These are phyloP conservation scores for Gonioctena quinquepunctata DNA, from an alignment of 1,140 invertebrate genomes.

Conservation along the genomic window DNA sequence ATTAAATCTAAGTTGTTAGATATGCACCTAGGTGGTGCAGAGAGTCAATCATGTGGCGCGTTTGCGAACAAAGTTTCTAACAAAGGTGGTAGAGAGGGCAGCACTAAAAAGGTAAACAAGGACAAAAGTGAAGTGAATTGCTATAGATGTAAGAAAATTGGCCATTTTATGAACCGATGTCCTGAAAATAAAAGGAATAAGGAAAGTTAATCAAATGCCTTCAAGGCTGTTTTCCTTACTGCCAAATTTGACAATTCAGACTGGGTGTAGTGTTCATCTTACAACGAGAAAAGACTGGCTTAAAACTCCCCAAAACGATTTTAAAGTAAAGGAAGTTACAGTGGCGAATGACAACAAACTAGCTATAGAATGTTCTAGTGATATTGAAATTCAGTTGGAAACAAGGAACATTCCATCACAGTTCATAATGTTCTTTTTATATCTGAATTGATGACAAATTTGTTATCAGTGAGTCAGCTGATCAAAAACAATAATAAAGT, in stretches of 20 bases:
- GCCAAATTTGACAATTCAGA: conserved; percentile 27
- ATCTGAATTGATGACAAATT: conserved; percentile 36
- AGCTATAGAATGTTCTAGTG: background rate
- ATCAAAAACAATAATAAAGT: conserved; percentile 33
- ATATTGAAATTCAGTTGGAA: background rate
- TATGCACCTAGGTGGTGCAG: background rate
- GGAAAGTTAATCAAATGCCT: background rate
- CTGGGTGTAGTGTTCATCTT: conserved; percentile 33
- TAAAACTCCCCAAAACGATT: background rate
- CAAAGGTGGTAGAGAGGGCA: conserved; percentile 36
- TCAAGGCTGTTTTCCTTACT: conserved; percentile 23
- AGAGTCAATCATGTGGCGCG: background rate
- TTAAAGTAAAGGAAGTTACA: background rate
- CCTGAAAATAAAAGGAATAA: background rate
- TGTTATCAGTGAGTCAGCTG: conserved; percentile 39
- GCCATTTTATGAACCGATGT: conserved; percentile 18
- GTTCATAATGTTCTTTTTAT: conserved; percentile 35
- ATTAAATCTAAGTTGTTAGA: conserved; percentile 49
- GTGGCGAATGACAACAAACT: background rate
- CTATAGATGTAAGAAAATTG: conserved; percentile 19
- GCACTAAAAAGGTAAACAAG: conserved; percentile 3
- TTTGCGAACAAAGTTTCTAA: background rate
- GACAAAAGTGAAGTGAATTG: background rate
- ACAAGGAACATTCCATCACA: background rate
- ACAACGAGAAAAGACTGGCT: background rate